A percentile compares a stretch with the other conserved stretches of the same genome.
Evolutionary conservation across 2,888 invertebrate species (phyloP).

Genomic region (Stenoptilia bipunctidactyla): DNA sequence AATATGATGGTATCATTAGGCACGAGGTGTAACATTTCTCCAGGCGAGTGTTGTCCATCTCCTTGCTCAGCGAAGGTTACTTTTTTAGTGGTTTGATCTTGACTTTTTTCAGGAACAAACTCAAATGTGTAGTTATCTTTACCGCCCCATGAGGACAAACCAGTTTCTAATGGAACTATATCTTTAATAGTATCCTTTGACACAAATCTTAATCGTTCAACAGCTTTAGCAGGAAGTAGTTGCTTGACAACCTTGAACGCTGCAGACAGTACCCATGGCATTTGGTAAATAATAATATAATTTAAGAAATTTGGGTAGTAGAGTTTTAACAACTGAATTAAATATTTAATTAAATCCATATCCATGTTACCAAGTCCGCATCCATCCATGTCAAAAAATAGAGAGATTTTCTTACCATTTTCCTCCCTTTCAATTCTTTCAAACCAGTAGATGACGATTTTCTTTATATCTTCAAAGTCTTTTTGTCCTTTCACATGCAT

Average conservation of each 20-base stretch:
- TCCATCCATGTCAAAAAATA: slow-evolving; percentile 93
- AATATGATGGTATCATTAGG: slow-evolving; percentile 82
- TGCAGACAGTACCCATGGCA: slow-evolving; percentile 95
- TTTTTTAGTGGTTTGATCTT: slow-evolving; percentile 57
- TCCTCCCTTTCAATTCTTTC: slow-evolving; percentile 83
- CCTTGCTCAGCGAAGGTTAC: slow-evolving; percentile 49
- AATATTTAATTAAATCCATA: slow-evolving; percentile 89
- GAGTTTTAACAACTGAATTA: slow-evolving; percentile 87
- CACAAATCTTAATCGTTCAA: slow-evolving; percentile 89
- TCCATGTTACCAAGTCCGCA: slow-evolving; percentile 91
- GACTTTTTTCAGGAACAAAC: slow-evolving; percentile 75
- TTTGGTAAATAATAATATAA: slow-evolving; percentile 91
- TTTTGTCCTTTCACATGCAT: slow-evolving; percentile 83
- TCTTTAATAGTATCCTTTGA: slow-evolving; percentile 81
- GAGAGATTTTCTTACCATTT: slow-evolving; percentile 81
- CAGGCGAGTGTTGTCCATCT: slow-evolving; percentile 45
- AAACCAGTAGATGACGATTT: slow-evolving; percentile 88
- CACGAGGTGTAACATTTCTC: slow-evolving; percentile 72
- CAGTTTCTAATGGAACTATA: slow-evolving; percentile 80
- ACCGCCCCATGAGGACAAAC: slow-evolving; percentile 86
- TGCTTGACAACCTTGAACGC: slow-evolving; percentile 92
- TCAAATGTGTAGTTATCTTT: slow-evolving; percentile 78
- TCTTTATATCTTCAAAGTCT: slow-evolving; percentile 81
- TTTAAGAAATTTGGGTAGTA: slow-evolving; percentile 92
- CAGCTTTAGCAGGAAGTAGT: slow-evolving; percentile 88